These are phyloP conservation scores for Camponotus floridanus DNA, from an alignment of 1,140 invertebrate species.

Conservation along the genomic window DNA sequence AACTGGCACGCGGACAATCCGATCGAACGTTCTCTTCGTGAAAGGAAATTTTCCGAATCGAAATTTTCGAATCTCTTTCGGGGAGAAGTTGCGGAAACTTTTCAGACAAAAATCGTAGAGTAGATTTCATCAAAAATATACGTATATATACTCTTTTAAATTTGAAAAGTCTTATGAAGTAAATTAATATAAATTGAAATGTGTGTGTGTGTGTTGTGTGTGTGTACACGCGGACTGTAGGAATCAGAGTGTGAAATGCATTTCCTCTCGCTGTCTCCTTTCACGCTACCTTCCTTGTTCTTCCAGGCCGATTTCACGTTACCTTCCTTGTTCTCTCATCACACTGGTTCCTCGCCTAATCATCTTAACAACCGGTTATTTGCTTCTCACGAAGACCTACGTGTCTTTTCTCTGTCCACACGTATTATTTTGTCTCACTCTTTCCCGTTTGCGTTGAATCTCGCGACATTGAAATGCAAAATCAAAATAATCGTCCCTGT, in stretches of 20 bases:
- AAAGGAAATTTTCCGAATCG: not conserved
- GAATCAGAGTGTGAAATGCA: not conserved
- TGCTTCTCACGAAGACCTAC: not conserved
- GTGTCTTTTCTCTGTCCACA: not conserved
- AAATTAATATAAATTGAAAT: not conserved
- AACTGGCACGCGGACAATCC: not conserved
- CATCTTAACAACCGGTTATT: constrained; percentile 24
- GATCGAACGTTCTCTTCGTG: not conserved
- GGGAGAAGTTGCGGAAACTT: not conserved
- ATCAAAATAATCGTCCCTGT: constrained; percentile 15
- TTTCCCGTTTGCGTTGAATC: not conserved
- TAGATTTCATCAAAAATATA: no score
- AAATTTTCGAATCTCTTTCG: not conserved
- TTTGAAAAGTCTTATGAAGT: not conserved
- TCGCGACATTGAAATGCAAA: constrained; percentile 34
- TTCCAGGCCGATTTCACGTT: not conserved
- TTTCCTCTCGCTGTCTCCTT: not conserved
- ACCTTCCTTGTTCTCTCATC: constrained; percentile 4
- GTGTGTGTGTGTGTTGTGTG: no score
- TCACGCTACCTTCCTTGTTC: not conserved
- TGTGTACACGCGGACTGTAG: not conserved
- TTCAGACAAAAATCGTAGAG: not conserved
- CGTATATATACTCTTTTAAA: no score
- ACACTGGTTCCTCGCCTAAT: constrained; percentile 5
- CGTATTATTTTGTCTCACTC: not conserved